A percentile compares a stretch with the other conserved stretches of the same genome.
phyloP scores from a whole-genome alignment of 2,113 vertebrate species.

The Hippocampus barbouri region DNA sequence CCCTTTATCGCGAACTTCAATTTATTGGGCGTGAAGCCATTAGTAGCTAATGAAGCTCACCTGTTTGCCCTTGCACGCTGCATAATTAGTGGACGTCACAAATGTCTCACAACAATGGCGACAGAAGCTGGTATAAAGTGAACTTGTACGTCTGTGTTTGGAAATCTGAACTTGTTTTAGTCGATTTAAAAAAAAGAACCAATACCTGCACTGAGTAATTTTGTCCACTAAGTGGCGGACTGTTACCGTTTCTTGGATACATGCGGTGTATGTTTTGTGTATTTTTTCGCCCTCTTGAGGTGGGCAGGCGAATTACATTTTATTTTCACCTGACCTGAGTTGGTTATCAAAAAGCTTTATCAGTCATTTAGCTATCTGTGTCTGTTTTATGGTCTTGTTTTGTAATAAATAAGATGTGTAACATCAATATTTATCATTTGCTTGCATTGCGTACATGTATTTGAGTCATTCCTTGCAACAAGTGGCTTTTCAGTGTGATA shows the following conservation, averaged over 20 bases:
- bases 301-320: neutral
- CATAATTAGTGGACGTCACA: neutral
- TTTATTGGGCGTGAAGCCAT: slow-evolving; percentile 34
- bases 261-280: neutral
- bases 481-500: too few relatives aligned
- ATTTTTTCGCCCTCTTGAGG: slow-evolving; percentile 5
- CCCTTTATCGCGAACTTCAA: fast-evolving
- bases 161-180: neutral
- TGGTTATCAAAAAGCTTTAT: too few relatives aligned
- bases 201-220: neutral
- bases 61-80: slow-evolving; percentile 15
- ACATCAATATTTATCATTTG: too few relatives aligned
- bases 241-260: slow-evolving; percentile 19
- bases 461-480: too few relatives aligned
- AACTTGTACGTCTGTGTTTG: neutral
- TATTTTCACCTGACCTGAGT: neutral
- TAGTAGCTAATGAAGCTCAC: slow-evolving; percentile 39
- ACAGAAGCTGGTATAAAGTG: neutral
- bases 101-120: neutral
- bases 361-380: too few relatives aligned
- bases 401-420: too few relatives aligned
- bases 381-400: too few relatives aligned
- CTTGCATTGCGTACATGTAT: too few relatives aligned
- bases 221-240: slow-evolving; percentile 46
- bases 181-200: neutral